Evolutionary conservation across 1,140 invertebrate species (phyloP).

Genomic region (Drosophila setifemur): DNA sequence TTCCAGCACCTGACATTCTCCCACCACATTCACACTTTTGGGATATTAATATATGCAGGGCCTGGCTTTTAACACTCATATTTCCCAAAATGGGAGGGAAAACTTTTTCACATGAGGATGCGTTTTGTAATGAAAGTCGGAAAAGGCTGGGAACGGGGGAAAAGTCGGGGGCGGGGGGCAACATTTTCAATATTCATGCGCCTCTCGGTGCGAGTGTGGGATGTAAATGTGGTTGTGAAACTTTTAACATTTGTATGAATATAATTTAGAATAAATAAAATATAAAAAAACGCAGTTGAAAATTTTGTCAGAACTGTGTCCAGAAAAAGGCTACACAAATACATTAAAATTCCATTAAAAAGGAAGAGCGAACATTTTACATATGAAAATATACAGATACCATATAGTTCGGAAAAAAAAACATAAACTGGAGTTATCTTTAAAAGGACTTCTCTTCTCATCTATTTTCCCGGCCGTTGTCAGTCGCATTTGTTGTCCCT

Average conservation of each 20-base stretch:
- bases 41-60: conserved; percentile 79
- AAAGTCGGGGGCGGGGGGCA: conserved; percentile 16
- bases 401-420: conserved; percentile 2
- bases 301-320: conserved; percentile 13
- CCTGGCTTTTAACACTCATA: conserved; percentile 74
- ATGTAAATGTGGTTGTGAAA: conserved; percentile 68
- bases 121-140: conserved; percentile 74
- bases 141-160: too few relatives aligned
- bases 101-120: conserved; percentile 72
- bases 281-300: too few relatives aligned
- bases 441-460: conserved; percentile 5
- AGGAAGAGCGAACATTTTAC: conserved; percentile 31
- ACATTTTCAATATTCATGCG: conserved; percentile 78
- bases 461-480: conserved; percentile 19
- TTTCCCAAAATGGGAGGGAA: conserved; percentile 27
- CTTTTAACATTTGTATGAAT: conserved; percentile 81
- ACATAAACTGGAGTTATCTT: background rate
- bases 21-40: conserved; percentile 60
- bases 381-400: conserved; percentile 7
- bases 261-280: conserved; percentile 74
- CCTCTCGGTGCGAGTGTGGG: conserved; percentile 23
- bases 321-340: conserved; percentile 49
- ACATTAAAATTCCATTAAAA: conserved; percentile 80
- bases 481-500: conserved; percentile 40
- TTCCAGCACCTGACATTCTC: conserved; percentile 21